phyloP scores from a whole-genome alignment of 1,140 invertebrate genomes.

The Thalassaphorura encarpata region DNA sequence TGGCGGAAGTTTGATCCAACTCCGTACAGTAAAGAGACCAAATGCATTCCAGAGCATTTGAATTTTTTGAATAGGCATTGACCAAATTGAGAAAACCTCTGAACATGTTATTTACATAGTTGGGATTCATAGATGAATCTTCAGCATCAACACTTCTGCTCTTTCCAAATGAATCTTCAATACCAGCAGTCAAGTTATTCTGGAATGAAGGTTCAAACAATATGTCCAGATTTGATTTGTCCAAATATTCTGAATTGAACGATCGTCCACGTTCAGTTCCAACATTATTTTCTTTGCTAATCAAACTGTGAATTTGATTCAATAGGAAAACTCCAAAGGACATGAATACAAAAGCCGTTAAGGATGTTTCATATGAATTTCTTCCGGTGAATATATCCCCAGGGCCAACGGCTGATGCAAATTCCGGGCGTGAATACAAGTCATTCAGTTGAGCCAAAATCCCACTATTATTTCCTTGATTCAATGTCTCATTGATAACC shows the following conservation, averaged over 20 bases:
- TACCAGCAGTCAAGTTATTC: too few relatives aligned
- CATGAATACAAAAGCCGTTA: slow-evolving; percentile 47
- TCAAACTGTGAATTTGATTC: slow-evolving; percentile 45
- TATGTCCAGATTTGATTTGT: slow-evolving; percentile 28
- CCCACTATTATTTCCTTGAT: slow-evolving; percentile 19
- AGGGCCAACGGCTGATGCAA: not conserved
- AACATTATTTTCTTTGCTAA: too few relatives aligned
- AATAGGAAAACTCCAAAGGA: slow-evolving; percentile 48
- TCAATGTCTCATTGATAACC: slow-evolving; percentile 31
- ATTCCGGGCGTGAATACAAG: slow-evolving; percentile 15
- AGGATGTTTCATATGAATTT: slow-evolving; percentile 35
- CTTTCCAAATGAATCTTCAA: too few relatives aligned
- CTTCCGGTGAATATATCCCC: slow-evolving; percentile 11
- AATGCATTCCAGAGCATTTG: slow-evolving; percentile 45
- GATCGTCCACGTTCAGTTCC: slow-evolving; percentile 37
- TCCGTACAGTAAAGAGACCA: slow-evolving; percentile 52
- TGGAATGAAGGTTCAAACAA: slow-evolving; percentile 29
- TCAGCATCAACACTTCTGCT: not conserved
- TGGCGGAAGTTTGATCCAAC: slow-evolving; percentile 45
- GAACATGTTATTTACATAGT: slow-evolving; percentile 44
- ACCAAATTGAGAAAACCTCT: slow-evolving; percentile 48
- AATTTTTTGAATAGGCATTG: slow-evolving; percentile 42
- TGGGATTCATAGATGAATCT: slow-evolving; percentile 24
- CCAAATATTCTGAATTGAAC: slow-evolving; percentile 38
- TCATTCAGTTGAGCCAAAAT: slow-evolving; percentile 28